Evolutionary conservation across 2,113 vertebrate species (phyloP), one percentile per base, ranked within the genome.

Genomic region (Microtus ochrogaster): DNA sequence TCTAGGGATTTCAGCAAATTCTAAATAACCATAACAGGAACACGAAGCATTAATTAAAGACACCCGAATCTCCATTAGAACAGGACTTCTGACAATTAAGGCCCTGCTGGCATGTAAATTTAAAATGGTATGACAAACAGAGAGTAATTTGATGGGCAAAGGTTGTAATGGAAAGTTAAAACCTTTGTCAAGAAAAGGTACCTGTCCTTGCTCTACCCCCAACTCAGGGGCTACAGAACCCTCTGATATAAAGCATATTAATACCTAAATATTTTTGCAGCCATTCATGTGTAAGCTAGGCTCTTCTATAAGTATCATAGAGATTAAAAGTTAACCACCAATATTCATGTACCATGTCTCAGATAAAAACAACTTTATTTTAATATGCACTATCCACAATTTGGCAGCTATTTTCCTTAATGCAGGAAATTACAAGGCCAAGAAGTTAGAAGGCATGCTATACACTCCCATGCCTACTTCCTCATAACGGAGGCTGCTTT

Each of bases 21-120:
- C 98, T 99, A 98, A 99, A 98, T 98, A 99, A 98, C 98, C 95
- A 96, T 98, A 98, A 98, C 96, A 98, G 92, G 98, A 98, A 98
- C 97, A 98, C 96, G 98, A 98, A 98, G 94, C 98, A 98, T 98
- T 99, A 98, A 98, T 99, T 98, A 98, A 98, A 98, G 98, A 98
- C 97, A 98, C 96, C 94, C 92, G 97, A 98, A 97, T 98, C 97
- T 98, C 97, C 97, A 96, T 98, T 98, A 98, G 98, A 98, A 98
- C 96, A 97, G 97, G 97, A 97, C 97, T 98, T 97, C 90, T 98
- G 98, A 98, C 98, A 98, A 98, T 99, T 98, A 98, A 98, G 94
- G 95, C 96, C 89, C 97, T 97, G 92, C 76, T 98, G 97, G 91
- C 94, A 61, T 98, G 97, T 98, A 98, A 98, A 98, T 98, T 98